These are phyloP conservation scores for Calephelis virginiensis DNA, from an alignment of 1,140 invertebrate genomes.

Conservation along the genomic window DNA sequence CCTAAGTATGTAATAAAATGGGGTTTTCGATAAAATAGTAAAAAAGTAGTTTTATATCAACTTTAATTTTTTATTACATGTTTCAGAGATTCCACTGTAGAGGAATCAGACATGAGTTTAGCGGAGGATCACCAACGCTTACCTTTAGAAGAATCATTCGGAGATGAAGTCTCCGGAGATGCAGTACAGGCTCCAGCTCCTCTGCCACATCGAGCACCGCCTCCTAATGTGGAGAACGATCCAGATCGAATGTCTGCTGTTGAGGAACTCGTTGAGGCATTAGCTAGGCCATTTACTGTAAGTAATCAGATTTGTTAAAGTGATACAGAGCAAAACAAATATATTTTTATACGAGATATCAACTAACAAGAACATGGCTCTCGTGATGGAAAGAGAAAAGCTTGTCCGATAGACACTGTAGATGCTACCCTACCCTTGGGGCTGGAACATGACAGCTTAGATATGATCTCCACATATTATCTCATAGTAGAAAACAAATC, in stretches of 20 bases:
- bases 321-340: neutral
- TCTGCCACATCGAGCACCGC: conserved; percentile 56
- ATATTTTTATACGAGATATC: too few species aligned
- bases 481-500: too few species aligned
- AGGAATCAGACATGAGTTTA: conserved; percentile 51
- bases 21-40: too few species aligned
- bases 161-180: conserved; percentile 67
- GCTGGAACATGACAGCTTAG: too few species aligned
- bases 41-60: neutral
- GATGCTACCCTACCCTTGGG: too few species aligned
- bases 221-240: conserved; percentile 57
- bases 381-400: too few species aligned
- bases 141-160: conserved; percentile 62
- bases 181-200: conserved; percentile 76
- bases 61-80: neutral
- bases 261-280: conserved; percentile 62
- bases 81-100: conserved; percentile 59
- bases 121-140: conserved; percentile 57
- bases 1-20: too few species aligned
- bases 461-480: too few species aligned
- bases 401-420: too few species aligned
- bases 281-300: conserved; percentile 66
- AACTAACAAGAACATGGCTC: too few species aligned
- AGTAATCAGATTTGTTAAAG: conserved; percentile 25
- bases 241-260: conserved; percentile 59